These are phyloP conservation scores for Protobothrops mucrosquamatus DNA, from an alignment of 2,113 vertebrate genomes.

Conservation along the genomic window DNA sequence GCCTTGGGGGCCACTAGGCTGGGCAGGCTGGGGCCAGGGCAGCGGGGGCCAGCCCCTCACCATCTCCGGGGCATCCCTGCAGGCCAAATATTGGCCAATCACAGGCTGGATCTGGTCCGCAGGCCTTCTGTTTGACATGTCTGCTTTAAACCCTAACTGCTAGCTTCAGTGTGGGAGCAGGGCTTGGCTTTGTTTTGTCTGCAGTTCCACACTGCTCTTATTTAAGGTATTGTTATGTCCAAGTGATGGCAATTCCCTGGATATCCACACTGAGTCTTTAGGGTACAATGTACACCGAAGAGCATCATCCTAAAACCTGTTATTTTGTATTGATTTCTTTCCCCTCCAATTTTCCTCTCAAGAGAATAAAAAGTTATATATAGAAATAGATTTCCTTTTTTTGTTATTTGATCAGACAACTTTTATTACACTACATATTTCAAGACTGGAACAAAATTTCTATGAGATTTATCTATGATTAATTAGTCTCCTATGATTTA, in stretches of 20 bases:
- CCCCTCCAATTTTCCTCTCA: background rate
- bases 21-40: too few species aligned
- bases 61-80: too few species aligned
- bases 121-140: too few species aligned
- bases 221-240: background rate
- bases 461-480: background rate
- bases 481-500: constrained; percentile 8
- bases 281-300: background rate
- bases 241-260: constrained; percentile 6
- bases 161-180: background rate
- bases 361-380: constrained; percentile 3
- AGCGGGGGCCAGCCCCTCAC: too few species aligned
- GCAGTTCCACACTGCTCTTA: background rate
- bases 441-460: background rate
- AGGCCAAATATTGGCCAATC: too few species aligned
- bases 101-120: too few species aligned
- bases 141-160: background rate
- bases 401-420: background rate
- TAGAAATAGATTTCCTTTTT: constrained; percentile 13
- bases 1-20: too few species aligned
- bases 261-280: constrained; percentile 2
- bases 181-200: background rate
- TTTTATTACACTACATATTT: background rate
- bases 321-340: constrained; percentile 5
- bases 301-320: background rate